Base-by-base conservation (phyloP, 2,113 vertebrate genomes). In the Triplophysa siluroides region DNA sequence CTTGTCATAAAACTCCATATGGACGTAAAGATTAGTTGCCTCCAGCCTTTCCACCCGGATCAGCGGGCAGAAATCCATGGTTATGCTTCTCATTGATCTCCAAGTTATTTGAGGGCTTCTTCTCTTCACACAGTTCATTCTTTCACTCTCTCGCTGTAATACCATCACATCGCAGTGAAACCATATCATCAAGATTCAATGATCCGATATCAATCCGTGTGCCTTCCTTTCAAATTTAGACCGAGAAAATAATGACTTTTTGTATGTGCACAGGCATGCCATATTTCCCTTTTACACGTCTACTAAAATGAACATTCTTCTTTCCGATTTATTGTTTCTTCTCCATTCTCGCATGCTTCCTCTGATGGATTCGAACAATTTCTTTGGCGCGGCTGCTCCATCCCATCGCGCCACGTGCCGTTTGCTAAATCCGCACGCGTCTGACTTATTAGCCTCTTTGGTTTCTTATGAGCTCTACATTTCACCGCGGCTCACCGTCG, bases 371-470 rank as follows among this genome's bases (percentile, higher is more conserved):
- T 47, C 50, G 24, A 38, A 65, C 43, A 24, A 82, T 71, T 82
- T 70, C 50, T 70, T 70, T 60, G 54, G 62, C 54, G 19, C 45
- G 54, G 65, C 26, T 33, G 63, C 64, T 62, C 64, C 14, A 41
- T 76, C 47, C 72, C 64, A 47, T 52, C 23, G 29, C 43, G 6
- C 26, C 23, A 62, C 45, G 26, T 67, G 66, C 73, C 45, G 65
- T 79, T 61, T 71, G 60, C 66, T 76, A 79, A 84, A 84, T 79
- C 66, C 78, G 69, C 80, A 68, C 76, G 52, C 11, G 38, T 77
- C 80, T 85, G 83, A 81, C 77, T 82, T 85, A 79, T 85, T 80
- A 58, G 67, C 72, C 80, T 85, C 80, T 79, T 79, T 69, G 18
- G 66, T 71, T 81, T 79, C 72, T 84, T 82, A 84, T 81, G 80